Base-by-base conservation (phyloP, 2,113 vertebrate species). In the Perca schrenkii region DNA sequence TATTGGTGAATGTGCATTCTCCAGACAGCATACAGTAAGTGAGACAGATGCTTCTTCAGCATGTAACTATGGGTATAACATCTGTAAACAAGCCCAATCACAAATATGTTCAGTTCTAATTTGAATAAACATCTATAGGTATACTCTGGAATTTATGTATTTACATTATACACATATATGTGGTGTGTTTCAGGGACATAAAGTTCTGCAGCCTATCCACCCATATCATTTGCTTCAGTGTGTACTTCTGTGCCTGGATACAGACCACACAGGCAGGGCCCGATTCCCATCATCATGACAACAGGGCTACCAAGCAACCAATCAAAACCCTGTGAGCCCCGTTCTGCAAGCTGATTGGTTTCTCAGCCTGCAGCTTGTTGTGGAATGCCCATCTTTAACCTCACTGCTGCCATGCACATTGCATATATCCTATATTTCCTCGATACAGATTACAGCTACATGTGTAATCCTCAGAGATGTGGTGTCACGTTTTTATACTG, bases 301-400 rank as follows among this genome's bases (percentile, higher is more conserved):
- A 94, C 89, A 87, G 89, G 62, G 84, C 87, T 79, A 34, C 80
- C 57, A 17, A 52, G 74, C 82, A 88, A 81, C 94, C 94, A 95
- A 95, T 95, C 86, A 88, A 62, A 85, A 81, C 74, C 67, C 87
- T 43, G 53, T 8, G 46, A 79, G 88, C 74, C 58, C 56, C 15
- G 54, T 47, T 40, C 90, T 88, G 82, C 74, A 2, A 63, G 76
- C 80, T 79, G 85, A 94, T 94, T 95, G 94, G 94, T 77, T 54
- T n/a, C 25, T 2, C 36, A 21, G 76, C 80, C 90, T 71, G 77
- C 86, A 88, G 91, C 74, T 82, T 92, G 92, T 92, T 93, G 89
- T 92, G 93, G 90, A 94, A 94, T 92, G 93, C 90, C 81, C 92
- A 91, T 93, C 87, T 92, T 93, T 93, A 94, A 91, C 91, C 89